Evolutionary conservation across 2,888 invertebrate species (phyloP).

Genomic region (Linyphia triangularis): DNA sequence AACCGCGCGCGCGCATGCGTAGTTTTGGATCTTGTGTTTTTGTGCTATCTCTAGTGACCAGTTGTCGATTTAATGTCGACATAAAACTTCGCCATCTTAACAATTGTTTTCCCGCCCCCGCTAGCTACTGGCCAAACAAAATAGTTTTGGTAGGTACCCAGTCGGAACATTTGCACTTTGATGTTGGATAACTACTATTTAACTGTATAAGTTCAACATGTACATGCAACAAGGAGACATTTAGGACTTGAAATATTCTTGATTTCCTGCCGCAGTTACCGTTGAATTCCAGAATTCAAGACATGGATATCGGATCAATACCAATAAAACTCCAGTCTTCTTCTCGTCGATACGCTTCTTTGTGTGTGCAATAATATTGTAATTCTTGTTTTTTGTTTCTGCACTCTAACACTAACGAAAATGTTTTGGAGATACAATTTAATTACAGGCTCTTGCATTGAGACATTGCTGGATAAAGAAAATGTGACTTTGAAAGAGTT

Average conservation of each 20-base stretch:
- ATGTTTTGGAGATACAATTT: slow-evolving; percentile 93
- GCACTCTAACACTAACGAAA: slow-evolving; percentile 77
- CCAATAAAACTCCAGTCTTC: background rate
- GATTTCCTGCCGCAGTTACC: background rate
- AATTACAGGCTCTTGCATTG: slow-evolving; percentile 86
- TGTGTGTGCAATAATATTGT: background rate
- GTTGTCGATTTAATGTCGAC: slow-evolving; percentile 22
- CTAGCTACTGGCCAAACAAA: background rate
- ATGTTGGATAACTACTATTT: background rate
- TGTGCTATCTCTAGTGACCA: slow-evolving; percentile 14
- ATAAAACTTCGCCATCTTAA: slow-evolving; percentile 58
- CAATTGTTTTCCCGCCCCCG: slow-evolving; percentile 68
- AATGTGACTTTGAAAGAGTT: slow-evolving; percentile 93
- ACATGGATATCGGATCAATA: slow-evolving; percentile 9
- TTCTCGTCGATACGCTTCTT: background rate
- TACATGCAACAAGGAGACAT: background rate
- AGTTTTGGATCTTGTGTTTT: background rate
- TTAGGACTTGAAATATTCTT: background rate
- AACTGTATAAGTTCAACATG: background rate
- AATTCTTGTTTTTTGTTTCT: background rate
- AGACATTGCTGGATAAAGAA: slow-evolving; percentile 89
- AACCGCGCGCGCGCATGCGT: slow-evolving; percentile 15
- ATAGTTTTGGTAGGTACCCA: background rate
- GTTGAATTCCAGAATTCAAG: background rate
- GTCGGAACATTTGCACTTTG: background rate